Evolutionary conservation across 2,888 invertebrate genomes (phyloP).

Genomic region (Chrysopilus asiliformis): DNA sequence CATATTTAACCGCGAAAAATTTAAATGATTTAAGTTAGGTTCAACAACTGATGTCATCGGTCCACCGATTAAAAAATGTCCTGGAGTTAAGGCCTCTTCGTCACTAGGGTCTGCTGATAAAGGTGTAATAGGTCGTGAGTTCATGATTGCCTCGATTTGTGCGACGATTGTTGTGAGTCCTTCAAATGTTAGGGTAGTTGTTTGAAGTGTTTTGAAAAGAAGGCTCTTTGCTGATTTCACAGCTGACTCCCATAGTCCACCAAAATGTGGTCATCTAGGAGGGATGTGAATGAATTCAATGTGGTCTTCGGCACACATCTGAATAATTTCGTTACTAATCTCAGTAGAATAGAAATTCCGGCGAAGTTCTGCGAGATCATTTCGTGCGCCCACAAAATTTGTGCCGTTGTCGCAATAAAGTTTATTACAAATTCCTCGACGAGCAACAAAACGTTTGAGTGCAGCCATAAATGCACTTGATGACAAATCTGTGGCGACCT

Average conservation of each 20-base stretch:
- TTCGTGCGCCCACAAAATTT: conserved; percentile 8
- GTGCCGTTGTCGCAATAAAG: conserved; percentile 9
- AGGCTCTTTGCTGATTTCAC: conserved; percentile 15
- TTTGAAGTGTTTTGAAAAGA: not conserved
- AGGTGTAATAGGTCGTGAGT: conserved; percentile 19
- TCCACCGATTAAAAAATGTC: conserved; percentile 9
- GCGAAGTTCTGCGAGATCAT: conserved; percentile 3
- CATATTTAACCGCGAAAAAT: not conserved
- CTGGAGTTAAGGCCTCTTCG: conserved; percentile 12
- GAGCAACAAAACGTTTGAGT: no score
- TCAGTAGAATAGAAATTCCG: not conserved
- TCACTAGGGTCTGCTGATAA: conserved; percentile 15
- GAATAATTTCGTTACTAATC: not conserved
- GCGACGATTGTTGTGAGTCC: conserved; percentile 19
- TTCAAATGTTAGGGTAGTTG: conserved; percentile 17
- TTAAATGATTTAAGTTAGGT: not conserved
- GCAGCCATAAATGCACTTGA: no score
- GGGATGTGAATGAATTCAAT: conserved; percentile 4
- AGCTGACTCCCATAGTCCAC: conserved; percentile 15
- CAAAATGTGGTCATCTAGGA: conserved; percentile 12
- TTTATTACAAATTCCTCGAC: no score
- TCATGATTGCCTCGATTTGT: conserved; percentile 20
- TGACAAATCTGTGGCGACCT: no score
- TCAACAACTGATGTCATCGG: conserved; percentile 9
- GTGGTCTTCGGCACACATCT: not conserved